These are phyloP conservation scores for Sceliomorpha sp. DNA, from an alignment of 2,888 invertebrate genomes.

Conservation along the genomic window DNA sequence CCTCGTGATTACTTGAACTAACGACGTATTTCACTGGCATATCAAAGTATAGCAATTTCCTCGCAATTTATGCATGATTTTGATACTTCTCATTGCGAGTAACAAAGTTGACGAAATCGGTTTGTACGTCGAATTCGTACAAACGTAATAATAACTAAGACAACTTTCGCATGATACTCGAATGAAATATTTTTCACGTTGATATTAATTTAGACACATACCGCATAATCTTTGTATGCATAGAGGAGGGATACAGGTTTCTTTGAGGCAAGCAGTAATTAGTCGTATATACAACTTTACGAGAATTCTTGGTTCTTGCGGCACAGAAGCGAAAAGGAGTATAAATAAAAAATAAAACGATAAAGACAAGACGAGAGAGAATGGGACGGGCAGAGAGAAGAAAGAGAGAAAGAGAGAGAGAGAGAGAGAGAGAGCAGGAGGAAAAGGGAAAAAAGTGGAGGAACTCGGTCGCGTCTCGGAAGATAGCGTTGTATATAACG, in stretches of 20 bases:
- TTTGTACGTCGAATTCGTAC: too few species aligned
- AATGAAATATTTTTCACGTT: not conserved
- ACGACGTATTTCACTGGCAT: too few species aligned
- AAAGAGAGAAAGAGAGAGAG: slow-evolving; percentile 5
- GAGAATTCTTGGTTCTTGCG: slow-evolving; percentile 38
- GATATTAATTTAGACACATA: slow-evolving; percentile 45
- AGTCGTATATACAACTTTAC: slow-evolving; percentile 38
- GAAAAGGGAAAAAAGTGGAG: slow-evolving; percentile 2
- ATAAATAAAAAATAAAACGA: slow-evolving; percentile 8
- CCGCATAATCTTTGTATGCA: slow-evolving; percentile 20
- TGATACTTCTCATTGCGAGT: too few species aligned
- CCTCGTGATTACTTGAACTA: too few species aligned
- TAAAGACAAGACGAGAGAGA: slow-evolving; percentile 3
- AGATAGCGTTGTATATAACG: slow-evolving; percentile 1
- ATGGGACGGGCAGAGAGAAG: slow-evolving; percentile 1
- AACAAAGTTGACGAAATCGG: too few species aligned
- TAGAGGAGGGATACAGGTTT: slow-evolving; percentile 15
- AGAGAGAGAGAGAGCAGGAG: slow-evolving; percentile 7
- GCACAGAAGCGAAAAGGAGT: slow-evolving; percentile 18
- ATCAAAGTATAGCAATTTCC: too few species aligned
- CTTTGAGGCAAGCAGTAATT: slow-evolving; percentile 33
- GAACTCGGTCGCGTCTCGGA: slow-evolving; percentile 6
- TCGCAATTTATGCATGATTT: too few species aligned
- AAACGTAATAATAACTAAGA: too few species aligned
- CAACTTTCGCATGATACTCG: too few species aligned